Evolutionary conservation across 1,140 invertebrate species (phyloP).

Genomic region (Littorina saxatilis): DNA sequence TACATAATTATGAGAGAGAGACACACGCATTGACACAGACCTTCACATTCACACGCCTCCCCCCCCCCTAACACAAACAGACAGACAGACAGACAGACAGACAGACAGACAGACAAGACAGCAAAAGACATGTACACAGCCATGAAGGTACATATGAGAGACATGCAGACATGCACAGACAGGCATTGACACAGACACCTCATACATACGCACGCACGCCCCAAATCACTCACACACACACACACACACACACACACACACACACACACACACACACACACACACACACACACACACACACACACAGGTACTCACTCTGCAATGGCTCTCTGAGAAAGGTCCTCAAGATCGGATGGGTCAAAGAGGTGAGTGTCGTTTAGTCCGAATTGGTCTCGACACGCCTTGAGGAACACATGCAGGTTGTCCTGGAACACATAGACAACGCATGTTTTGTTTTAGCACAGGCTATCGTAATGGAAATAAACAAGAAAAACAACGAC

Average conservation of each 20-base stretch:
- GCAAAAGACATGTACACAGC: too few species aligned
- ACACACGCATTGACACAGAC: too few species aligned
- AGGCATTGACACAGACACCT: not conserved
- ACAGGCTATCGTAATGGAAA: too few species aligned
- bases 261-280: slow-evolving; percentile 17
- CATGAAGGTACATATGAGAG: too few species aligned
- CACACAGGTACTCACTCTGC: slow-evolving; percentile 63
- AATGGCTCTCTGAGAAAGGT: slow-evolving; percentile 68
- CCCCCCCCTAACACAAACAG: too few species aligned
- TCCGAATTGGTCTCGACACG: slow-evolving; percentile 70
- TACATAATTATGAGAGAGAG: too few species aligned
- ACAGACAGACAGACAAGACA: not conserved
- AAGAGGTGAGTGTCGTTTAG: slow-evolving; percentile 71
- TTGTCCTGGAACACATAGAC: slow-evolving; percentile 69
- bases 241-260: slow-evolving; percentile 21
- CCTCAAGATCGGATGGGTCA: slow-evolving; percentile 71
- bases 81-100: slow-evolving; percentile 9
- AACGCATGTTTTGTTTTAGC: too few species aligned
- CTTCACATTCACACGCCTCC: too few species aligned
- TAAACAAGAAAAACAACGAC: too few species aligned
- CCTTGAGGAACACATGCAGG: slow-evolving; percentile 71
- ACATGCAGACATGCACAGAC: not conserved
- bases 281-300: slow-evolving; percentile 6
- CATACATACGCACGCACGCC: not conserved
- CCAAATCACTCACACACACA: not conserved